A percentile compares a stretch with the other conserved stretches of the same genome.
Evolutionary conservation across 2,888 invertebrate genomes (phyloP).

Genomic region (Eurytoma californica): DNA sequence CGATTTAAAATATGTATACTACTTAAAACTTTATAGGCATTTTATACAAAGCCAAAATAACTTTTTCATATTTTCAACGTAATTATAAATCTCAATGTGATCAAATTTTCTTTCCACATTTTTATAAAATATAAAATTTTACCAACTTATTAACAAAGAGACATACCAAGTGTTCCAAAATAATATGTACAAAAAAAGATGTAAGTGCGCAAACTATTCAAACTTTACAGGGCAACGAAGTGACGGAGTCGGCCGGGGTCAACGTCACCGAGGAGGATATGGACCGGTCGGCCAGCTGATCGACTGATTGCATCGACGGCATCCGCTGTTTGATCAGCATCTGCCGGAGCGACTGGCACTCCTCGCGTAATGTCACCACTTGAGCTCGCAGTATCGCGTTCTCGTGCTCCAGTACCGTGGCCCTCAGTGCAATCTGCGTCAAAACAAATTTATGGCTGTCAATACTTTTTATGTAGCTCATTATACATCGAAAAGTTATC

Average conservation of each 20-base stretch:
- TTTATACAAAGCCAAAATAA: no score
- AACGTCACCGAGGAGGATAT: slow-evolving; percentile 37
- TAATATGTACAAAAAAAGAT: neutral
- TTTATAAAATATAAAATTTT: no score
- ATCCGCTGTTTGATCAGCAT: slow-evolving; percentile 77
- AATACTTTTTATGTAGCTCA: no score
- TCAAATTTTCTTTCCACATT: no score
- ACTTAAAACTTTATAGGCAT: no score
- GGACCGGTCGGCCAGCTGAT: slow-evolving; percentile 35
- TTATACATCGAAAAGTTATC: no score
- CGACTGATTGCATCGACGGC: slow-evolving; percentile 36
- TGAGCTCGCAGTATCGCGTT: slow-evolving; percentile 91
- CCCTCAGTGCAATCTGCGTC: slow-evolving; percentile 85
- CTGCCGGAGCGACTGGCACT: slow-evolving; percentile 83
- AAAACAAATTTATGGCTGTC: no score
- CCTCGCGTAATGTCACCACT: slow-evolving; percentile 86
- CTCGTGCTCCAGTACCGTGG: slow-evolving; percentile 90
- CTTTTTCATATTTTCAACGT: no score
- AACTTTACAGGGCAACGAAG: slow-evolving; percentile 32
- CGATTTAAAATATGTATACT: no score
- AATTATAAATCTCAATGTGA: no score
- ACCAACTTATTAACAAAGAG: no score
- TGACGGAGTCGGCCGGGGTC: slow-evolving; percentile 35
- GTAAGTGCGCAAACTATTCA: neutral
- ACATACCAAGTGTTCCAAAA: neutral